Conservation (phyloP, 2,113 vertebrate genomes). For the Genyomyrus donnyi region DNA sequence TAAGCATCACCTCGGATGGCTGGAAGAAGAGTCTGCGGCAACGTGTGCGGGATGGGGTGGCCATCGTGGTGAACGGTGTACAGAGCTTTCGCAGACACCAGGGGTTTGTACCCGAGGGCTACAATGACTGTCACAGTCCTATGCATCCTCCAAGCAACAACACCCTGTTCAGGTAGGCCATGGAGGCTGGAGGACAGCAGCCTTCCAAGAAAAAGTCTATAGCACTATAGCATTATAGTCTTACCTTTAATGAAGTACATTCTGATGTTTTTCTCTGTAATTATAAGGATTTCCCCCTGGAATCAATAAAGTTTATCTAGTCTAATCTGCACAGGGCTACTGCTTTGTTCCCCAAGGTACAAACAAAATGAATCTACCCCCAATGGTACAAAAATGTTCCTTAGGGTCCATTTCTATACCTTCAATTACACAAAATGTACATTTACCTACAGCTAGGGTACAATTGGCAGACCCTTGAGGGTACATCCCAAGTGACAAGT, state of each 20-base stretch:
- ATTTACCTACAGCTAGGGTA: neutral
- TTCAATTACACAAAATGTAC: neutral
- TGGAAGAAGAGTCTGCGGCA: conserved; percentile 89
- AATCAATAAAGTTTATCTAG: neutral
- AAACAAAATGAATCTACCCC: neutral
- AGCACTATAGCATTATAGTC: neutral
- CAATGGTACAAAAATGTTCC: neutral
- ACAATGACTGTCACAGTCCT: conserved; percentile 67
- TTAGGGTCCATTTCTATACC: neutral
- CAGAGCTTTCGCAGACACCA: conserved; percentile 73
- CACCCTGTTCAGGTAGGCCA: conserved; percentile 82
- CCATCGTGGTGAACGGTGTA: conserved; percentile 81
- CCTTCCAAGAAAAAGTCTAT: neutral
- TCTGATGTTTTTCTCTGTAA: neutral
- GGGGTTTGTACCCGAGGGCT: conserved; percentile 72
- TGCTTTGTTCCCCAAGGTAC: neutral
- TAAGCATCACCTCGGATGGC: conserved; percentile 86
- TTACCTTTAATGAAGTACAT: neutral
- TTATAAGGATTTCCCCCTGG: neutral
- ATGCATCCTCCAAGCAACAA: conserved; percentile 53
- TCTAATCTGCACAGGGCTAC: neutral
- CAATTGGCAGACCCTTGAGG: neutral
- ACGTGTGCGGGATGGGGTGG: conserved; percentile 87
- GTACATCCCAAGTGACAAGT: neutral
- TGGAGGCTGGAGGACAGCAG: neutral